Conservation (phyloP, 2,888 invertebrate genomes). For the Tricholauxania praeusta region DNA sequence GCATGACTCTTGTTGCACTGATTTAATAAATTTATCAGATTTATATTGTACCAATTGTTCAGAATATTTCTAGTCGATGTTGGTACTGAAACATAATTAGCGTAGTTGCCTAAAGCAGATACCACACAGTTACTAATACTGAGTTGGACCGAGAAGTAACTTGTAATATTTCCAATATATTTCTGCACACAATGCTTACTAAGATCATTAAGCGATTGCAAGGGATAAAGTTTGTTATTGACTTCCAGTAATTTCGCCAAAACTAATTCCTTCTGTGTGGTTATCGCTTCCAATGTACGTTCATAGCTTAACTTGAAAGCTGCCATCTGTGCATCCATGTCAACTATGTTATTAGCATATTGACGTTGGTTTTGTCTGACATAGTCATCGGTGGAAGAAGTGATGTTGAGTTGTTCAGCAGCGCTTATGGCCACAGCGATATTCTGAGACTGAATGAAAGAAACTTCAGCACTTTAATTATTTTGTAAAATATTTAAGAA, state of each 20-base stretch:
- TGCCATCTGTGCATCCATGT: constrained; percentile 33
- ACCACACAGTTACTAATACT: background rate
- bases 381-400: constrained; percentile 34
- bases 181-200: constrained; percentile 28
- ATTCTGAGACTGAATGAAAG: background rate
- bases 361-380: constrained; percentile 41
- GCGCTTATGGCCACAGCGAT: no score
- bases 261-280: constrained; percentile 31
- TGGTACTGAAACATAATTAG: background rate
- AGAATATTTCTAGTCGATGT: constrained; percentile 3
- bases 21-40: constrained; percentile 18
- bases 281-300: constrained; percentile 26
- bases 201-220: constrained; percentile 1
- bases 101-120: constrained; percentile 18
- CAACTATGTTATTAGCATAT: constrained; percentile 38
- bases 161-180: background rate
- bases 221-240: background rate
- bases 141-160: background rate
- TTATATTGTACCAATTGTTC: constrained; percentile 12
- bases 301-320: constrained; percentile 23
- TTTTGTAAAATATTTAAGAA: background rate
- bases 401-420: background rate
- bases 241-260: background rate
- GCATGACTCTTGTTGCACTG: constrained; percentile 24
- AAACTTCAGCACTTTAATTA: no score